Evolutionary conservation across 2,888 invertebrate species (phyloP).

Genomic region (Lithophane semibrunnea): DNA sequence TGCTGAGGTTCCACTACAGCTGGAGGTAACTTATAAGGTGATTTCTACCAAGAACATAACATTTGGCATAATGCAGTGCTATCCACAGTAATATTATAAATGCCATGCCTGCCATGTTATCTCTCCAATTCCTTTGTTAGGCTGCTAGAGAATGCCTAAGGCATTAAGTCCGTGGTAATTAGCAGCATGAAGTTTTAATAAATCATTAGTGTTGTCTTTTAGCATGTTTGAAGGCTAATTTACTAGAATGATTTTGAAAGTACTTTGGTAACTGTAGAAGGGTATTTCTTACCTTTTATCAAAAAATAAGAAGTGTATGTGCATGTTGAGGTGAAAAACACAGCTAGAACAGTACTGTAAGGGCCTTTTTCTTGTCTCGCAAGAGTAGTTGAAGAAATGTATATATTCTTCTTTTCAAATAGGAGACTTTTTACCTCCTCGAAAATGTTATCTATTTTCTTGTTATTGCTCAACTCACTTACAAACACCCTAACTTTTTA

Average conservation of each 20-base stretch:
- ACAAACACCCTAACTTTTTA: conserved; percentile 38
- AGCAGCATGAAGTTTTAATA: neutral
- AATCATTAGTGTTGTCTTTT: neutral
- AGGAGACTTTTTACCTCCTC: neutral
- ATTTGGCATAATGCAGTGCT: neutral
- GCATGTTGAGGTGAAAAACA: neutral
- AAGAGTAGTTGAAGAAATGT: neutral
- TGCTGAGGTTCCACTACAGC: conserved; percentile 75
- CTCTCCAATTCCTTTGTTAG: neutral
- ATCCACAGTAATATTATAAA: neutral
- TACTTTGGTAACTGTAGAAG: neutral
- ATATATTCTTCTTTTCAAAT: neutral
- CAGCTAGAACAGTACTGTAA: neutral
- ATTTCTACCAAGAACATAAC: neutral
- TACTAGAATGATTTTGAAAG: neutral
- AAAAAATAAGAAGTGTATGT: neutral
- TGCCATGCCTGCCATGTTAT: neutral
- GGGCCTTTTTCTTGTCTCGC: neutral
- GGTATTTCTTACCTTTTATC: neutral
- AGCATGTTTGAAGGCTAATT: neutral
- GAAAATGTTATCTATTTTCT: neutral
- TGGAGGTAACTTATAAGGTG: conserved; percentile 51
- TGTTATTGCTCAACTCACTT: neutral
- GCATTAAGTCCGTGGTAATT: neutral
- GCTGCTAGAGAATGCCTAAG: neutral